Percentiles rank a stretch among this genome's conserved stretches.
phyloP scores from a whole-genome alignment of 2,888 invertebrate genomes.

The Candidula unifasciata region DNA sequence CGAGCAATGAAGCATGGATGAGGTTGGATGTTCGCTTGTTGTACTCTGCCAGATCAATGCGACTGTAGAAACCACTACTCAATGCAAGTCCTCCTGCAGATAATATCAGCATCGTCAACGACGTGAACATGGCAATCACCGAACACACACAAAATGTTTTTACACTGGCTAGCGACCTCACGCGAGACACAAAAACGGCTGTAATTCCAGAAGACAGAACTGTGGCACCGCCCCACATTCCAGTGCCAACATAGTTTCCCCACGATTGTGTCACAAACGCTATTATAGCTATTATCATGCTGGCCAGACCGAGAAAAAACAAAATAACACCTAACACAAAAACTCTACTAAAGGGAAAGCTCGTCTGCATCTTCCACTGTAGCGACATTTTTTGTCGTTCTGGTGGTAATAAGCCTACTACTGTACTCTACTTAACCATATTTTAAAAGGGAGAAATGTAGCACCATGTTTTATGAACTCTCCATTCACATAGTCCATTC shows the following conservation, averaged over 20 bases:
- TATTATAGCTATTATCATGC: conserved; percentile 67
- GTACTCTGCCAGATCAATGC: conserved; percentile 44
- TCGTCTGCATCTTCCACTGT: conserved; percentile 55
- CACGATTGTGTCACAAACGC: conserved; percentile 67
- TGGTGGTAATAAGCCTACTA: too few relatives aligned
- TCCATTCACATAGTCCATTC: neutral
- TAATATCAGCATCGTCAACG: conserved; percentile 65
- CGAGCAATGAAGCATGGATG: conserved; percentile 65
- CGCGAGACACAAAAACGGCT: conserved; percentile 64
- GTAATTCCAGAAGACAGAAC: conserved; percentile 64
- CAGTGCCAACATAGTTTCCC: conserved; percentile 72
- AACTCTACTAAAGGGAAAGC: conserved; percentile 67
- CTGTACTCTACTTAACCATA: neutral
- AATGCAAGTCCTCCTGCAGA: conserved; percentile 68
- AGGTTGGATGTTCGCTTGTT: conserved; percentile 60
- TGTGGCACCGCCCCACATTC: conserved; percentile 71
- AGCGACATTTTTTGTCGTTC: conserved; percentile 45
- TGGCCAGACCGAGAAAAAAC: conserved; percentile 66
- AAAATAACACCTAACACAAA: conserved; percentile 66
- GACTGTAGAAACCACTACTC: conserved; percentile 65
- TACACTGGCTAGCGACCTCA: conserved; percentile 60
- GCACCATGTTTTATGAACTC: neutral
- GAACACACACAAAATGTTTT: conserved; percentile 65
- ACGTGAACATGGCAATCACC: conserved; percentile 60
- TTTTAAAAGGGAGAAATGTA: neutral